Base-by-base conservation (phyloP, 2,113 vertebrate genomes). In the Podiceps cristatus region DNA sequence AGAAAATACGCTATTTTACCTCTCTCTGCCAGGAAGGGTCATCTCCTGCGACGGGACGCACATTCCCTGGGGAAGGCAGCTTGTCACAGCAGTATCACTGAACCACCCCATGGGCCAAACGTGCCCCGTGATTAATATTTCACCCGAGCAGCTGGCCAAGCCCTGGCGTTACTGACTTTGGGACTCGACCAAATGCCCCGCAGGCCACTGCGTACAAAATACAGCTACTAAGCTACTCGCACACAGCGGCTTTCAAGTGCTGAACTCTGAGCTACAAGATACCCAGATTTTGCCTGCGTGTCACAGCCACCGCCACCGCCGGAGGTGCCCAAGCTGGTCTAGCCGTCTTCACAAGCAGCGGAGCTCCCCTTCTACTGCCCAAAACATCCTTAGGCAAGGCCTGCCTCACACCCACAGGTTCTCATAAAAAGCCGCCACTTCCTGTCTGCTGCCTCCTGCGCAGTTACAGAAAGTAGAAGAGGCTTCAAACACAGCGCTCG, bases 51-150 rank as follows among this genome's bases (percentile, higher is more conserved):
- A 28, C 0, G 3, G 18, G 40, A 87, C 67, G 49, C 12, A 37
- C 5, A 10, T 25, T 49, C 19, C 42, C 72, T 15, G 25, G 35
- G 18, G 47, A 84, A 45, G 40, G 44, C 52, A 60, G 64, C 49
- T 71, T 53, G 60, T 75, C 40, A 29, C 55, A 8, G 25, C 49
- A 35, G 13, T 13, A 11, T 18, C 8, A 6, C 53, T 53, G 58
- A 75, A 75, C 13, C 35, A 35, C 10, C 11, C 42, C 8, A 4
- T 3, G 14, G 58, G 53, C 58, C 74, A 64, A 88, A 87, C 0
- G 1, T 19, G 19, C 40, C 17, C 1, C 42, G 14, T 0, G 1
- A 40, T 18, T 18, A 37, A 8, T 8, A 22, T 68, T 60, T 90
- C 35, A 74, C n/a, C 29, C 79, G 33, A 68, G 37, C 22, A 68